phyloP scores from a whole-genome alignment of 2,113 vertebrate species.

The Glaucomys volans region DNA sequence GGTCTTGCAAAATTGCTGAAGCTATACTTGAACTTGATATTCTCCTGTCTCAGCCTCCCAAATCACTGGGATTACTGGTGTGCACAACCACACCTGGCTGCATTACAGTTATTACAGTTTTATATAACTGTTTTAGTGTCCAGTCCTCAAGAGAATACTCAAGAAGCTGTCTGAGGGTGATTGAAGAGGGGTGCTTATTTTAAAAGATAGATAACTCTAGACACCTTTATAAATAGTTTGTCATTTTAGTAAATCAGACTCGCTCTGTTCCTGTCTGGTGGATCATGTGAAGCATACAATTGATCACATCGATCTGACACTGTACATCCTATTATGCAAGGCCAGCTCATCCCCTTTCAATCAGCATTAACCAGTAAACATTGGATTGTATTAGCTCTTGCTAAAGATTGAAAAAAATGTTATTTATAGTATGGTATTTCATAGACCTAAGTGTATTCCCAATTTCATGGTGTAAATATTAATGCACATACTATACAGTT shows the following conservation, averaged over 20 bases:
- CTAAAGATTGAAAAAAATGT: conserved; percentile 83
- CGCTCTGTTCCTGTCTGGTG: background rate
- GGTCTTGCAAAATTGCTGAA: too few species aligned
- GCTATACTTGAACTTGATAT: too few species aligned
- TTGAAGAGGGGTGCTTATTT: background rate
- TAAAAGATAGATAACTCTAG: conserved; percentile 32
- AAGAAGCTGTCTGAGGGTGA: conserved; percentile 30
- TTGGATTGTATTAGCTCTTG: conserved; percentile 86
- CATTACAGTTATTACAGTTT: conserved; percentile 37
- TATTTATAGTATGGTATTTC: conserved; percentile 95
- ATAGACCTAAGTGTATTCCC: conserved; percentile 91
- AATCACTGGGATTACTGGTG: too few species aligned
- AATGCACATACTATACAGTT: conserved; percentile 97
- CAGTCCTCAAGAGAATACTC: conserved; percentile 32
- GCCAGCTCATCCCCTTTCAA: conserved; percentile 34
- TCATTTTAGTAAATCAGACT: conserved; percentile 32
- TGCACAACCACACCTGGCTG: too few species aligned
- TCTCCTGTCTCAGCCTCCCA: too few species aligned
- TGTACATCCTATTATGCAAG: background rate
- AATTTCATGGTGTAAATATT: conserved; percentile 95
- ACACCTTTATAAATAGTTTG: conserved; percentile 67
- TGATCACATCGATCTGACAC: conserved; percentile 43
- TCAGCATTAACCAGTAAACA: conserved; percentile 80
- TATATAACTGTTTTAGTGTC: conserved; percentile 13
- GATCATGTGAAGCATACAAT: conserved; percentile 4